Evolutionary conservation across 2,888 invertebrate species (phyloP).

Genomic region (Scotopteryx bipunctaria): DNA sequence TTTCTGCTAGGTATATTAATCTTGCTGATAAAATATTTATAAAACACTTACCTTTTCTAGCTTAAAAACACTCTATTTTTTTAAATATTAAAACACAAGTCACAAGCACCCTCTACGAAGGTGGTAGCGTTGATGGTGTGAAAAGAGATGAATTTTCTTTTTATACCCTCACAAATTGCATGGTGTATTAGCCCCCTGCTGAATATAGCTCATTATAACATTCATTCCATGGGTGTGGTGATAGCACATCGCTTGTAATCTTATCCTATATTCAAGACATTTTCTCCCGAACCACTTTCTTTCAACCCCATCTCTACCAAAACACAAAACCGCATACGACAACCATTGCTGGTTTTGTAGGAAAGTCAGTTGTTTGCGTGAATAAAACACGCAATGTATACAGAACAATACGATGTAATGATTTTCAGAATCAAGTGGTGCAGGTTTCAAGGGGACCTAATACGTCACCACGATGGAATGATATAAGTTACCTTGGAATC

Average conservation of each 20-base stretch:
- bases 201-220: conserved; percentile 73
- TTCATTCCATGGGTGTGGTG: conserved; percentile 63
- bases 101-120: conserved; percentile 57
- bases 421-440: conserved; percentile 3
- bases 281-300: conserved; percentile 31
- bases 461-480: conserved; percentile 50
- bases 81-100: conserved; percentile 38
- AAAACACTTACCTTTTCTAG: conserved; percentile 46
- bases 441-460: conserved; percentile 38
- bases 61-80: conserved; percentile 34
- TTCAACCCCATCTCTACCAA: conserved; percentile 1
- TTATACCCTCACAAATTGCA: conserved; percentile 72
- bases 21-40: not conserved
- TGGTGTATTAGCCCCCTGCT: conserved; percentile 72
- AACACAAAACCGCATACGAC: not conserved
- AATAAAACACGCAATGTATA: conserved; percentile 28
- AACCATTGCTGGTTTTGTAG: conserved; percentile 10
- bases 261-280: conserved; percentile 66
- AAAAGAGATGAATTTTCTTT: conserved; percentile 49
- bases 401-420: not conserved
- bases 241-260: conserved; percentile 68
- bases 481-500: conserved; percentile 43
- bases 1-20: not conserved
- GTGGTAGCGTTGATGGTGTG: conserved; percentile 53
- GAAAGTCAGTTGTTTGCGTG: not conserved